Conservation (phyloP, 2,113 vertebrate species). For the Semnopithecus entellus region DNA sequence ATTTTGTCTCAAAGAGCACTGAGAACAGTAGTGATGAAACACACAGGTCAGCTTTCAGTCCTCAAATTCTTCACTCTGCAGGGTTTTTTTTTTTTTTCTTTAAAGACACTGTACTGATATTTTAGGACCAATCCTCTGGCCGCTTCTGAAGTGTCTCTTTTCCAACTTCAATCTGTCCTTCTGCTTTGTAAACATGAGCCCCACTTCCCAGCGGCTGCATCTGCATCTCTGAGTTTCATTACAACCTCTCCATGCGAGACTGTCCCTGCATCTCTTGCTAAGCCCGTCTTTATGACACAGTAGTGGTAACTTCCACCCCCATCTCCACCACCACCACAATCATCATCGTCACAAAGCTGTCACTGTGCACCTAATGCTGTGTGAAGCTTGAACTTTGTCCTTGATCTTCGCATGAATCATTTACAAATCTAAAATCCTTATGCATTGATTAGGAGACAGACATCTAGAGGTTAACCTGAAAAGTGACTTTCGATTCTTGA, state of each 20-base stretch:
- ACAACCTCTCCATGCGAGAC: rapidly evolving
- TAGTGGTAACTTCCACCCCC: too few relatives aligned
- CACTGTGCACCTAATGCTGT: rapidly evolving
- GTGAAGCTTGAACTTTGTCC: rapidly evolving
- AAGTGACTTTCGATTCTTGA: background rate
- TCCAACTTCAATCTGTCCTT: background rate
- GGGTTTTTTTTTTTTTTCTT: background rate
- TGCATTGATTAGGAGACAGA: too few relatives aligned
- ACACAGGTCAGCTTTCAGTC: rapidly evolving
- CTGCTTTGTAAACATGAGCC: background rate
- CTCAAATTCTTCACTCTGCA: rapidly evolving
- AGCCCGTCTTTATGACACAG: background rate
- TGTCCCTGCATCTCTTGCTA: rapidly evolving
- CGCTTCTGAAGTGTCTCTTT: background rate
- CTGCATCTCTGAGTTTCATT: background rate
- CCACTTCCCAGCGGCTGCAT: rapidly evolving
- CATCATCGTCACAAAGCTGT: too few relatives aligned
- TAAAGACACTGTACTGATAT: rapidly evolving
- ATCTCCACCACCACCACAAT: too few relatives aligned
- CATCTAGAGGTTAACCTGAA: background rate
- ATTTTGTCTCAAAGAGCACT: background rate
- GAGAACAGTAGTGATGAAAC: rapidly evolving
- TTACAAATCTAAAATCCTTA: background rate
- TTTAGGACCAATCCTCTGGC: rapidly evolving
- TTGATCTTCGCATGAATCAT: rapidly evolving